Base-by-base conservation (phyloP, 1,140 invertebrate genomes). In the Helicoverpa armigera region DNA sequence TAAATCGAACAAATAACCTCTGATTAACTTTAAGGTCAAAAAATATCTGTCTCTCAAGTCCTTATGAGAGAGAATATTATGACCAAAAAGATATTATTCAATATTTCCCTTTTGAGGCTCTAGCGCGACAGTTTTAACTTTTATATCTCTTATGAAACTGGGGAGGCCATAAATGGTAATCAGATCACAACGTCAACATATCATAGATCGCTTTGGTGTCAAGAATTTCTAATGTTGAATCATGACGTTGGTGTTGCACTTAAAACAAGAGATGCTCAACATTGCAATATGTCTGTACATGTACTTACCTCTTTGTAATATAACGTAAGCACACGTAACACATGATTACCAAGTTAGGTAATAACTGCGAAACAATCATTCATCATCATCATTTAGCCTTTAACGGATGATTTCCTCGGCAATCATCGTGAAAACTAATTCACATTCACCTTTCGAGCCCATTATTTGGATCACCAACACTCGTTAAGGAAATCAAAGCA, bases 321-420 rank as follows among this genome's bases (percentile, higher is more conserved):
- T 43, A 43, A 58, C 16, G 10, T 60, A 67, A 35, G n/a, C 16
- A 18, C 43, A 63, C 35, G n/a, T 29, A 48, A 35, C 35, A 67
- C 43, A 9, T 67, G 35, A 67, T 50, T 14, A 67, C 14, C 63
- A 48, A 9, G 63, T 67, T 67, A 18, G 63, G 63, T 67, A 67
- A 67, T 35, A 16, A 3, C 35, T 43, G n/a, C 4, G 35, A 67
- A 16, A 16, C 63, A 67, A 43, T 65, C 63, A 67, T 67, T 67
- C 43, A 50, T 67, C 35, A n/a, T 67, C 63, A 67, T 67, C 63
- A 67, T 67, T 67, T 18, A 16, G 48, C 63, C 35, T 67, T 48
- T 50, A 67, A 48, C 63, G 63, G 43, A 67, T 63, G 31, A n/a
- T 11, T 50, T n/a, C 35, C 14, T 16, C n/a, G 48, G 10, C 31